phyloP scores from a whole-genome alignment of 2,797 vertebrate genomes.

The Melanotaenia trifasciata region DNA sequence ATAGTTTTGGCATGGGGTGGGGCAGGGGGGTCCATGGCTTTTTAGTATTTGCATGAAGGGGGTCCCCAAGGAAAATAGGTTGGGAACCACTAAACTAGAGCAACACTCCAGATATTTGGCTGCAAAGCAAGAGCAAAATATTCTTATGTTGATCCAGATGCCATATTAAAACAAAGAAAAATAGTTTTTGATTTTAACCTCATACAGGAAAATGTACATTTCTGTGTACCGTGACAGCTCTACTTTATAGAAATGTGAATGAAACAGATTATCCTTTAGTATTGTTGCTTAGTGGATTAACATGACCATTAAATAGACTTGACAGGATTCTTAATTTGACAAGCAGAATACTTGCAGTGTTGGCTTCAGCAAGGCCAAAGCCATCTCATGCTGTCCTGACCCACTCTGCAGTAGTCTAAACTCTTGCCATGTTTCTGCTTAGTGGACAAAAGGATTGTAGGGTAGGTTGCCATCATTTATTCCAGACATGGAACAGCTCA shows the following conservation, averaged over 20 bases:
- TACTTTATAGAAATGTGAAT: slow-evolving; percentile 21
- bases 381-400: slow-evolving; percentile 2
- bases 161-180: not conserved
- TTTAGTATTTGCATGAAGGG: too few species aligned
- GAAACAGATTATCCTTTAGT: not conserved
- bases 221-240: not conserved
- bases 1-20: too few species aligned
- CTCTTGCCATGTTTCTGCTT: not conserved
- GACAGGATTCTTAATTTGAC: slow-evolving; percentile 36
- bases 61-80: too few species aligned
- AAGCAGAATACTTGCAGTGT: slow-evolving; percentile 14
- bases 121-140: not conserved
- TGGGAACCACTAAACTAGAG: not conserved
- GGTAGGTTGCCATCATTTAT: not conserved
- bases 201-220: slow-evolving; percentile 3
- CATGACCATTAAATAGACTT: too few species aligned
- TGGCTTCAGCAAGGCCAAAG: slow-evolving; percentile 26
- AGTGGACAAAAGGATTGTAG: not conserved
- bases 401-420: slow-evolving; percentile 1
- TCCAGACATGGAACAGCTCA: not conserved
- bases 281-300: slow-evolving; percentile 12
- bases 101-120: not conserved
- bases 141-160: not conserved
- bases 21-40: too few species aligned
- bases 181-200: not conserved